Base-by-base conservation (phyloP, 2,113 vertebrate genomes). In the Nestor notabilis region DNA sequence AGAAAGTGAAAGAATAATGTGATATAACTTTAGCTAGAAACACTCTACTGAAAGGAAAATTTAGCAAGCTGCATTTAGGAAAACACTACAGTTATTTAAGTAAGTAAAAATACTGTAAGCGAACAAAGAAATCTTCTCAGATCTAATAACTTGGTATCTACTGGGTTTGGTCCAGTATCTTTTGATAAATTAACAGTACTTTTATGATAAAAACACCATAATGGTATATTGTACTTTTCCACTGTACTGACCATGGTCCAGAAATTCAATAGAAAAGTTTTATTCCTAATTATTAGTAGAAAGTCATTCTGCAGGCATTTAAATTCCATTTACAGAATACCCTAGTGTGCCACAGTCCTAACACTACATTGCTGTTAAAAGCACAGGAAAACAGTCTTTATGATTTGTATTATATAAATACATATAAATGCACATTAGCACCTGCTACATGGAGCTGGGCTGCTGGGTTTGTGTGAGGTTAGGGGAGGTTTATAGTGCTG, bases 391-490 rank as follows among this genome's bases (percentile, higher is more conserved):
- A 63, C 17, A 5, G 11, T 39, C 58, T 43, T 56, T 46, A 37
- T 41, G 44, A 1, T 25, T 52, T 47, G 6, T 20, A 4, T 61
- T 20, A 3, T 13, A 29, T 28, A 28, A 63, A 10, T 23, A 21
- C 4, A 24, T 39, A 4, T 25, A 24, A 63, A 27, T 7, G 13
- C 18, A 0, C 5, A 10, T 12, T 27, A 52, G 46, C 4, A 1
- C 18, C 44, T 27, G 49, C 25, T 16, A 9, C 23, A 0, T 1
- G 43, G 71, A 39, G n/a, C 35, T 5, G 5, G 18, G 37, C 35
- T 47, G 74, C 29, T 52, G 83, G 39, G 21, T 10, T 33, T 44
- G 31, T 44, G 37, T 7, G 56, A 60, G 28, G 31, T 2, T 8
- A 16, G 55, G 47, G 46, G 18, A 41, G 31, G 14, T 33, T 28